phyloP scores from a whole-genome alignment of 1,140 invertebrate genomes.

The Danaus plexippus region DNA sequence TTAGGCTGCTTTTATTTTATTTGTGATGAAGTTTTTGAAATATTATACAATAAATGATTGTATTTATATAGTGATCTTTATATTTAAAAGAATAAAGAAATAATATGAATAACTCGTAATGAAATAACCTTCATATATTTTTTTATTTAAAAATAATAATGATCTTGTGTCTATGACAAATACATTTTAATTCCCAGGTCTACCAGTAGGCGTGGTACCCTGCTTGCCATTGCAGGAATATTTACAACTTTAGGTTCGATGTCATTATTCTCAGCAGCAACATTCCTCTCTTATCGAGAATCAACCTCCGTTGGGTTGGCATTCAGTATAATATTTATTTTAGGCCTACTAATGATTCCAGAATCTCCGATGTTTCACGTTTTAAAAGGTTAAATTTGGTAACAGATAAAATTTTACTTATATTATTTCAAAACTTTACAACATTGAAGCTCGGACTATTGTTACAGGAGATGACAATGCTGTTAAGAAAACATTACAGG shows the following conservation, averaged over 20 bases:
- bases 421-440: too few species aligned
- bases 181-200: constrained; percentile 4
- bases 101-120: too few species aligned
- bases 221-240: constrained; percentile 8
- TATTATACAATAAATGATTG: too few species aligned
- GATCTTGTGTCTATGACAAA: background rate
- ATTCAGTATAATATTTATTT: constrained; percentile 4
- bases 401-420: background rate
- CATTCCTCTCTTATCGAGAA: constrained; percentile 8
- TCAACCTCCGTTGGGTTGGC: constrained; percentile 9
- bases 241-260: constrained; percentile 8
- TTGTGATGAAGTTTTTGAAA: too few species aligned
- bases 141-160: too few species aligned
- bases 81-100: background rate
- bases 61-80: too few species aligned
- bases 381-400: constrained; percentile 26
- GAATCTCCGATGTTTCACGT: constrained; percentile 31
- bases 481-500: constrained; percentile 17
- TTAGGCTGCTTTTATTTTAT: too few species aligned
- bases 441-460: too few species aligned
- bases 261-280: constrained; percentile 7
- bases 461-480: constrained; percentile 23
- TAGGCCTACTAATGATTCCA: constrained; percentile 16
- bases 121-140: too few species aligned
- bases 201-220: too few species aligned